A percentile compares a stretch with the other conserved stretches of the same genome.
Conservation (phyloP, 2,113 vertebrate species). For the Crotalus helleri region DNA sequence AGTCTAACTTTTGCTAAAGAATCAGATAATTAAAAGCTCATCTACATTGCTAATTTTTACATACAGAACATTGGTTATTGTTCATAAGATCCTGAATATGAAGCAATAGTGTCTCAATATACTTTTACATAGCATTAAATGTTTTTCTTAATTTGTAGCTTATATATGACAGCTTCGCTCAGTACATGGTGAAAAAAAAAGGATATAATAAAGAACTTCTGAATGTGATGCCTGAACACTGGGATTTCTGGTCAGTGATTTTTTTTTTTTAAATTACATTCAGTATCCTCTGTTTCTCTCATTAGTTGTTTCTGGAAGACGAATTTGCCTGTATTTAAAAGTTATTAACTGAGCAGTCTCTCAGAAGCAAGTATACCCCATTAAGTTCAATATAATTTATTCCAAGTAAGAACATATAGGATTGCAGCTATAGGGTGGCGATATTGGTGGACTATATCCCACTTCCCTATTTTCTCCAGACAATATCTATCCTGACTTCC, state of each 20-base stretch:
- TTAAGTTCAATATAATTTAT: neutral
- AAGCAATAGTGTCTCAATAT: neutral
- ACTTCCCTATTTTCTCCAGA: neutral
- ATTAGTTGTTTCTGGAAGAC: neutral
- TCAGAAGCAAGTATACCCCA: neutral
- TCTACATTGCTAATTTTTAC: neutral
- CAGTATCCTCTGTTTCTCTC: neutral
- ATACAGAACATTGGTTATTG: neutral
- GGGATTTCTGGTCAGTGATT: constrained; percentile 90
- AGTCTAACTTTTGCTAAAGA: neutral
- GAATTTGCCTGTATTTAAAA: neutral
- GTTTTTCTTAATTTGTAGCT: constrained; percentile 72
- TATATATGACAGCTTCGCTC: constrained; percentile 92
- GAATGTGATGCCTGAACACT: constrained; percentile 78
- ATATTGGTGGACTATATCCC: neutral
- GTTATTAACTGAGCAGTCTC: neutral
- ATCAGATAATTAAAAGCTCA: neutral
- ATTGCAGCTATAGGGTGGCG: neutral
- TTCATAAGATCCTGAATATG: neutral
- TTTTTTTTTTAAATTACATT: constrained; percentile 7
- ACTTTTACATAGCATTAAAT: constrained; percentile 7
- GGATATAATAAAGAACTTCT: constrained; percentile 87
- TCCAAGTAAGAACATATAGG: neutral
- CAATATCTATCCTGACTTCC: neutral
- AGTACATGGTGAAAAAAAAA: constrained; percentile 86